These are phyloP conservation scores for Rostratula benghalensis DNA, from an alignment of 2,113 vertebrate species.

Conservation along the genomic window DNA sequence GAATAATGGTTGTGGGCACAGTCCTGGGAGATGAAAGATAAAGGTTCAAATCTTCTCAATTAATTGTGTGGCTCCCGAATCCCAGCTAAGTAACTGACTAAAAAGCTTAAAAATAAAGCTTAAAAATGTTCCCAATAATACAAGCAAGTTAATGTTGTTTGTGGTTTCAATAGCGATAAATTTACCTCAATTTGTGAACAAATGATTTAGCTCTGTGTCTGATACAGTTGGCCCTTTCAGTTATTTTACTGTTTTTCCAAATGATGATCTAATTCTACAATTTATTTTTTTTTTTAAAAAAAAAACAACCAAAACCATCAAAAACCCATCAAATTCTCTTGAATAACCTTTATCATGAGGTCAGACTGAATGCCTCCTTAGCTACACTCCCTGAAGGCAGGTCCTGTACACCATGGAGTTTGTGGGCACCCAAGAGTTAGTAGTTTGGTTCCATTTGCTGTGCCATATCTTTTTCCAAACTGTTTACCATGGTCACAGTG, in stretches of 20 bases:
- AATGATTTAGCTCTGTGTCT: not conserved
- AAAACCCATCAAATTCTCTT: not conserved
- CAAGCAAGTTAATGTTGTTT: not conserved
- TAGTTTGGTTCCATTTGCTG: not conserved
- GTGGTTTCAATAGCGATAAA: not conserved
- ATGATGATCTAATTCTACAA: not conserved
- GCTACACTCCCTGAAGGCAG: fast-evolving
- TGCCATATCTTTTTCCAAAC: not conserved
- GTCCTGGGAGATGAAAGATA: not conserved
- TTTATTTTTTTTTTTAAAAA: not conserved
- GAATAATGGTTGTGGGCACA: not conserved
- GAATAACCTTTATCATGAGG: not conserved
- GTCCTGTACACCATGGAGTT: not conserved
- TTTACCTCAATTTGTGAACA: not conserved
- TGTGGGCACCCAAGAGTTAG: not conserved
- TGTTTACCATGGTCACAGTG: not conserved
- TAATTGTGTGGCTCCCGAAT: not conserved
- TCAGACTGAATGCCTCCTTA: not conserved
- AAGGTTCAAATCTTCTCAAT: not conserved
- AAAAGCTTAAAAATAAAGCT: not conserved
- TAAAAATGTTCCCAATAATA: not conserved
- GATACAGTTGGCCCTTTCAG: not conserved
- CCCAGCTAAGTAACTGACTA: not conserved
- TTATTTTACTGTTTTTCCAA: not conserved
- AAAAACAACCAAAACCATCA: too few species aligned